Base-by-base conservation (phyloP, 2,888 invertebrate species). In the Antheraea assamensis region DNA sequence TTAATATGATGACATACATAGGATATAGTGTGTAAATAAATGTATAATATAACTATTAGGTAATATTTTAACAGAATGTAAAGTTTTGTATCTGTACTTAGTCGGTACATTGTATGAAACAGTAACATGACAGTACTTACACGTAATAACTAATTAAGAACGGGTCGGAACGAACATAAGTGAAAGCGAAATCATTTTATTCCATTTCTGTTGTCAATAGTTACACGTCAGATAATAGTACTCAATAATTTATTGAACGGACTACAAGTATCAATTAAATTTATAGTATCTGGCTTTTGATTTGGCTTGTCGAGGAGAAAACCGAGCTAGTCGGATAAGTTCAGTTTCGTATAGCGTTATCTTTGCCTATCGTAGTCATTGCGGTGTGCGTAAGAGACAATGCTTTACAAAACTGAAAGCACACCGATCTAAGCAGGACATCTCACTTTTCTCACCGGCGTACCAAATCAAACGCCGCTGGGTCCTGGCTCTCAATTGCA, bases 171-270 rank as follows among this genome's bases (percentile, higher is more conserved):
- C 68, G 68, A 68, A 76, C 77, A 79, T 72, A 75, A 78, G 79
- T 79, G 82, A 83, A 82, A 83, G 82, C 82, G 78, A 81, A 81
- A 80, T 81, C 75, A 68, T 78, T 77, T 76, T 76, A 78, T 76
- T 76, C 73, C 73, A 78, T 76, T 75, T 77, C 76, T 71, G 27
- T 68, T 58, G 27, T 35, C 42, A 49, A 68, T 55, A 68, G n/a
- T 15, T 64, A 27, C 61, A 64, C n/a, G 68, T 35, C 35, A 10
- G 35, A 68, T 31, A 55, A 21, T 35, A 35, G 31, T 68, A 35
- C n/a, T 35, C 19, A 35, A 27, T 35, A 19, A 35, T n/a, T n/a
- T 68, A 68, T 68, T 13, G 35, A 35, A 35, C 35, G 68, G 3
- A 21, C 35, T 35, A 68, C 21, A 42, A 19, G 35, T 35, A 10